Evolutionary conservation across 1,140 invertebrate species (phyloP).

Genomic region (Bombus pyrosoma): DNA sequence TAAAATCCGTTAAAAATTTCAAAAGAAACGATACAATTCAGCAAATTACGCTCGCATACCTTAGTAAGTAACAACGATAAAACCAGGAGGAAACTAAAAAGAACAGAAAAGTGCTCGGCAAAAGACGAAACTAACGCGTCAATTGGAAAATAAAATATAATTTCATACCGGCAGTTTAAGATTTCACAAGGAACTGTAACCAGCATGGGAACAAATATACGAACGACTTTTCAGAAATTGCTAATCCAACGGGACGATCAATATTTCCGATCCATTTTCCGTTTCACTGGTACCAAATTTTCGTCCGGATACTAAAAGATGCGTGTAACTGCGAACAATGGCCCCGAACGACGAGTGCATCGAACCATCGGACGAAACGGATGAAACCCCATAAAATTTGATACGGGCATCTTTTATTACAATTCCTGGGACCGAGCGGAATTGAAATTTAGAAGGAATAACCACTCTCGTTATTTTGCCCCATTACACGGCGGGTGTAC

Average conservation of each 20-base stretch:
- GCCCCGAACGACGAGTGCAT: not conserved
- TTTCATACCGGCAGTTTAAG: not conserved
- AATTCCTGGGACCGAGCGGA: not conserved
- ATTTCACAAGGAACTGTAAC: not conserved
- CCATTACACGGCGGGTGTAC: not conserved
- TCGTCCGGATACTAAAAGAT: not conserved
- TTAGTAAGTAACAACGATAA: no score
- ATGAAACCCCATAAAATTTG: conserved; percentile 7
- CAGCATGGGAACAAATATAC: not conserved
- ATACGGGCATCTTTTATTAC: conserved; percentile 15
- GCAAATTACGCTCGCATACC: no score
- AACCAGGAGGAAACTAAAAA: not conserved
- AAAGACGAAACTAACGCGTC: not conserved
- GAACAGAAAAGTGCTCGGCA: no score
- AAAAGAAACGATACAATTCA: no score
- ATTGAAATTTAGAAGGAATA: conserved; percentile 27
- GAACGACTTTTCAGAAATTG: not conserved
- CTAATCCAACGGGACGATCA: not conserved
- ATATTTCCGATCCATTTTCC: conserved; percentile 8
- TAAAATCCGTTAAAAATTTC: no score
- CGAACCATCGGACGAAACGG: not conserved
- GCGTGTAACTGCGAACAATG: not conserved
- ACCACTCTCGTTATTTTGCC: conserved; percentile 6
- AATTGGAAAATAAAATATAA: not conserved
- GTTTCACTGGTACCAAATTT: not conserved